Percentiles rank a stretch among this genome's conserved stretches.
Conservation (phyloP, 2,888 invertebrate species). For the Cataglyphis altisquamis region DNA sequence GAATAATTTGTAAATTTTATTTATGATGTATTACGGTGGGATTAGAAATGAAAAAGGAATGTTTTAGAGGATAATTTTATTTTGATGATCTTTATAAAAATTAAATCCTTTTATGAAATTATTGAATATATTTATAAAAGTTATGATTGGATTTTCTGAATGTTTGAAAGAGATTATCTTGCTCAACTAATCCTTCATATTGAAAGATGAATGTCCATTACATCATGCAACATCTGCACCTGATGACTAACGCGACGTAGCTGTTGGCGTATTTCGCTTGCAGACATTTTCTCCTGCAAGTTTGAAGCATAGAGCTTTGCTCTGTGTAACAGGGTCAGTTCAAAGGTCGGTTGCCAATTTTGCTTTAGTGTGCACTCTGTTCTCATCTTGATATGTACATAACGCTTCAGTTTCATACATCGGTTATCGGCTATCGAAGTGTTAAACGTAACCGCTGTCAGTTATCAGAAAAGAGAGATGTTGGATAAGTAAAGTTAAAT, state of each 20-base stretch:
- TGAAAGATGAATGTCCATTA: neutral
- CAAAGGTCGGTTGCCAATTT: conserved; percentile 43
- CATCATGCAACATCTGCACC: neutral
- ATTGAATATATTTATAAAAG: neutral
- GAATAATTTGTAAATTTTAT: conserved; percentile 10
- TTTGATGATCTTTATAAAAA: neutral
- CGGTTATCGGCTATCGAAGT: conserved; percentile 28
- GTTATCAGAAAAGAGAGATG: conserved; percentile 22
- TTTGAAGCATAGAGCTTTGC: conserved; percentile 12
- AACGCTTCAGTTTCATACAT: conserved; percentile 36
- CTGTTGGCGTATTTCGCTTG: conserved; percentile 8
- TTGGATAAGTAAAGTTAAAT: conserved; percentile 28
- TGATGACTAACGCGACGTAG: neutral
- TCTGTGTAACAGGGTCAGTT: conserved; percentile 7
- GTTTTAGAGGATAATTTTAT: neutral
- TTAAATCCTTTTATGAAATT: neutral
- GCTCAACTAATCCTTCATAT: neutral
- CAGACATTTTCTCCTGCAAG: conserved; percentile 19
- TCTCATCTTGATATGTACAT: conserved; percentile 32
- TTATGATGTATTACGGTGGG: neutral
- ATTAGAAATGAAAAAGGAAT: neutral
- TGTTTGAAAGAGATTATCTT: neutral
- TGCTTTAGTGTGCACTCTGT: conserved; percentile 33
- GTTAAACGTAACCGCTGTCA: conserved; percentile 20
- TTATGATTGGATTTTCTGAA: neutral